Evolutionary conservation across 2,888 invertebrate species (phyloP).

Genomic region (Tetheella fluctuosa): DNA sequence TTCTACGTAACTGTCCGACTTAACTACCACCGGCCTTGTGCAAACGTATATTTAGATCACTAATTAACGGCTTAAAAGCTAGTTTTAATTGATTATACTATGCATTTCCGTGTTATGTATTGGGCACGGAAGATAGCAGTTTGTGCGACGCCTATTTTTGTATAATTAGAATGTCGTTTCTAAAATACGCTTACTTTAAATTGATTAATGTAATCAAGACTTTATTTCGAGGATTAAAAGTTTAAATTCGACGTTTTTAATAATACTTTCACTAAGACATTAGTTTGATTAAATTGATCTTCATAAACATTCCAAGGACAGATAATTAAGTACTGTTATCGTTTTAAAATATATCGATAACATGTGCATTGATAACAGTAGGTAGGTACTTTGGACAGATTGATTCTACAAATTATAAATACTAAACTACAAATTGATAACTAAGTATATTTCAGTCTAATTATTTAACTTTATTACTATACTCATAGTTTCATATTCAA

Average conservation of each 20-base stretch:
- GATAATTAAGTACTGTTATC: too few species aligned
- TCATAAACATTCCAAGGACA: too few species aligned
- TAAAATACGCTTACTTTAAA: not conserved
- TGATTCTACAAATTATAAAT: not conserved
- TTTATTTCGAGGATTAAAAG: too few species aligned
- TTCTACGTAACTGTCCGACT: slow-evolving; percentile 23
- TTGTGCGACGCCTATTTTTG: not conserved
- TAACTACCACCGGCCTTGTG: slow-evolving; percentile 23
- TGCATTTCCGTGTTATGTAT: slow-evolving; percentile 26
- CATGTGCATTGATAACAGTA: not conserved
- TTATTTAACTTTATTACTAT: too few species aligned
- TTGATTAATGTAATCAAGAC: too few species aligned
- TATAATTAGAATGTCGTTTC: not conserved
- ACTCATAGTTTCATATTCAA: too few species aligned
- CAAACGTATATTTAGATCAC: slow-evolving; percentile 26
- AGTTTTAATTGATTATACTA: slow-evolving; percentile 35
- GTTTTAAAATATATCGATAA: not conserved
- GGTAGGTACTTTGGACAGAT: not conserved
- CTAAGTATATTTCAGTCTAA: slow-evolving; percentile 20
- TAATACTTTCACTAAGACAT: too few species aligned
- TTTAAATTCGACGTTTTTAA: too few species aligned
- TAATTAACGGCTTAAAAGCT: slow-evolving; percentile 33
- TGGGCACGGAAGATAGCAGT: slow-evolving; percentile 30
- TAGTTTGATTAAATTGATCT: too few species aligned
- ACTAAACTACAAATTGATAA: not conserved